Conservation (phyloP, 2,797 vertebrate genomes). For the Sylvia borin region DNA sequence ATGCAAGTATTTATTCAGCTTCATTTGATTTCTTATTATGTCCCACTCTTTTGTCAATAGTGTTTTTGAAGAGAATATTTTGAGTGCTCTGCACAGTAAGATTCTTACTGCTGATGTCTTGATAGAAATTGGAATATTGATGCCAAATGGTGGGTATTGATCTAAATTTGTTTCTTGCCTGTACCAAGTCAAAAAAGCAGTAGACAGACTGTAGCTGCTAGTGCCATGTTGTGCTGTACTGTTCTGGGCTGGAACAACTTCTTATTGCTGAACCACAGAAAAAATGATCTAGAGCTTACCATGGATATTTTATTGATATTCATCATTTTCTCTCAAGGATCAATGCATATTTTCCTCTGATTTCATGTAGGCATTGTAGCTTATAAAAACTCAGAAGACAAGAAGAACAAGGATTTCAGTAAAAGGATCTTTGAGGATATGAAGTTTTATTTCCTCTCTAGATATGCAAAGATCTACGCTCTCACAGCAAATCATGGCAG, state of each 20-base stretch:
- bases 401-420: background rate
- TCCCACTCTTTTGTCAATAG: constrained; percentile 65
- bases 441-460: background rate
- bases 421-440: background rate
- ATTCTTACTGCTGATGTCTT: constrained; percentile 45
- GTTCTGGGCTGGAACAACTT: background rate
- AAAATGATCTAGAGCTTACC: background rate
- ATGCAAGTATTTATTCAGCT: constrained; percentile 71
- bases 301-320: background rate
- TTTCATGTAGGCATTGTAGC: background rate
- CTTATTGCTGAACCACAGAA: background rate
- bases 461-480: background rate
- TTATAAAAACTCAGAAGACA: background rate
- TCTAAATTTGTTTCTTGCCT: constrained; percentile 65
- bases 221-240: background rate
- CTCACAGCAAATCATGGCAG: background rate
- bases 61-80: constrained; percentile 56
- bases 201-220: background rate
- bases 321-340: background rate
- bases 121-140: constrained; percentile 68
- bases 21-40: constrained; percentile 75
- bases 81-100: constrained; percentile 13
- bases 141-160: constrained; percentile 60
- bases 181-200: background rate
- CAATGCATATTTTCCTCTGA: background rate